Conservation (phyloP, 2,113 vertebrate genomes). For the Toxotes chatareus region DNA sequence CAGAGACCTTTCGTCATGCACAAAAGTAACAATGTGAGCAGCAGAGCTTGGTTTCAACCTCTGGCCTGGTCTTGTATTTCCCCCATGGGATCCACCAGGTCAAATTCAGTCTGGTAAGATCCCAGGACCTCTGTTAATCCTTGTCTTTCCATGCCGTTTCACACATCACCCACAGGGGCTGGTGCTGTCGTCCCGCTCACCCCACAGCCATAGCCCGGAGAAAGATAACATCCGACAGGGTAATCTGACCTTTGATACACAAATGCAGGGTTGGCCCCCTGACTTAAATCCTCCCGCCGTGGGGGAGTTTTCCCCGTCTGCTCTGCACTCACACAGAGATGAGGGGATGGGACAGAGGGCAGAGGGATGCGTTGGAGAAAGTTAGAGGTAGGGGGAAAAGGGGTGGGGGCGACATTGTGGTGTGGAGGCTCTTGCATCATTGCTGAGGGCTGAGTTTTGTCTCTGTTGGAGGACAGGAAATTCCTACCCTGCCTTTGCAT, state of each 20-base stretch:
- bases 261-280: slow-evolving; percentile 67
- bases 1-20: slow-evolving; percentile 18
- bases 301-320: slow-evolving; percentile 59
- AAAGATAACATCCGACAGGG: slow-evolving; percentile 84
- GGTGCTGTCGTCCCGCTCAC: slow-evolving; percentile 70
- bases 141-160: slow-evolving; percentile 72
- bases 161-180: slow-evolving; percentile 70
- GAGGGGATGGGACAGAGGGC: slow-evolving; percentile 29
- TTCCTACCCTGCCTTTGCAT: slow-evolving; percentile 73
- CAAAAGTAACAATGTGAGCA: slow-evolving; percentile 32
- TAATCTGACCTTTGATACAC: slow-evolving; percentile 85
- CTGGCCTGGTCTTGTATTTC: slow-evolving; percentile 43
- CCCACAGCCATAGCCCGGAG: slow-evolving; percentile 62
- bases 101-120: slow-evolving; percentile 61
- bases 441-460: slow-evolving; percentile 35
- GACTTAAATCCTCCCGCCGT: slow-evolving; percentile 63
- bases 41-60: slow-evolving; percentile 34
- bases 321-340: slow-evolving; percentile 40
- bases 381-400: slow-evolving; percentile 5
- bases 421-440: slow-evolving; percentile 51
- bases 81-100: slow-evolving; percentile 61
- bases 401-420: slow-evolving; percentile 22
- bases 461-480: slow-evolving; percentile 69
- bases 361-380: slow-evolving; percentile 41
- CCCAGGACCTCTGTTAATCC: slow-evolving; percentile 79